Conservation (phyloP, 2,888 invertebrate genomes). For the Watsonalla binaria region DNA sequence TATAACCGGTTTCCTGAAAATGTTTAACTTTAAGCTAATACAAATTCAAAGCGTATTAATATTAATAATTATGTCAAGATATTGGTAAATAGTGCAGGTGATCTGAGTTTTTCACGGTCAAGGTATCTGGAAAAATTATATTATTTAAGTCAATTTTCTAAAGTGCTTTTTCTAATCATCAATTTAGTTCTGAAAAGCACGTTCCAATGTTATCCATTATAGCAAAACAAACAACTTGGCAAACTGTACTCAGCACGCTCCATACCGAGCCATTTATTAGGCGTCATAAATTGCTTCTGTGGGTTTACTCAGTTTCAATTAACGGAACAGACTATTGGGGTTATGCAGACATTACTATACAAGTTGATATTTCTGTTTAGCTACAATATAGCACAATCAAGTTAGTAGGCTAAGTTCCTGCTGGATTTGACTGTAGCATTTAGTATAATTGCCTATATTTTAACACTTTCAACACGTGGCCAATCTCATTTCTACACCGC, state of each 20-base stretch:
- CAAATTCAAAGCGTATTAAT: too few relatives aligned
- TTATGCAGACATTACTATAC: conserved; percentile 24
- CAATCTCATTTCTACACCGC: too few relatives aligned
- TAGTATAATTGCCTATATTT: too few relatives aligned
- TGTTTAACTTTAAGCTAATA: too few relatives aligned
- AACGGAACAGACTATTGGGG: conserved; percentile 28
- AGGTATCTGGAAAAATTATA: neutral
- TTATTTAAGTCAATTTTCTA: neutral
- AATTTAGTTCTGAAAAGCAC: conserved; percentile 5
- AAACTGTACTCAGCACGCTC: conserved; percentile 28
- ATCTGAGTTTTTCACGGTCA: too few relatives aligned
- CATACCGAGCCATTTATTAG: conserved; percentile 36
- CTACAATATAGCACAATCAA: neutral
- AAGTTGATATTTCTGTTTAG: neutral
- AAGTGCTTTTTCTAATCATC: conserved; percentile 5
- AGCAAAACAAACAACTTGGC: conserved; percentile 40
- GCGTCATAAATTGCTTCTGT: conserved; percentile 53
- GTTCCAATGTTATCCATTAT: conserved; percentile 22
- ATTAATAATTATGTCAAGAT: too few relatives aligned
- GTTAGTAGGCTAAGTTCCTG: too few relatives aligned
- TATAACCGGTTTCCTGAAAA: too few relatives aligned
- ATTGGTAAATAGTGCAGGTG: too few relatives aligned
- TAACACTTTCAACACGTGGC: too few relatives aligned
- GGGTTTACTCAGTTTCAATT: conserved; percentile 55
- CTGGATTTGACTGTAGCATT: too few relatives aligned